phyloP scores from a whole-genome alignment of 2,113 vertebrate genomes.

The Oenanthe melanoleuca region DNA sequence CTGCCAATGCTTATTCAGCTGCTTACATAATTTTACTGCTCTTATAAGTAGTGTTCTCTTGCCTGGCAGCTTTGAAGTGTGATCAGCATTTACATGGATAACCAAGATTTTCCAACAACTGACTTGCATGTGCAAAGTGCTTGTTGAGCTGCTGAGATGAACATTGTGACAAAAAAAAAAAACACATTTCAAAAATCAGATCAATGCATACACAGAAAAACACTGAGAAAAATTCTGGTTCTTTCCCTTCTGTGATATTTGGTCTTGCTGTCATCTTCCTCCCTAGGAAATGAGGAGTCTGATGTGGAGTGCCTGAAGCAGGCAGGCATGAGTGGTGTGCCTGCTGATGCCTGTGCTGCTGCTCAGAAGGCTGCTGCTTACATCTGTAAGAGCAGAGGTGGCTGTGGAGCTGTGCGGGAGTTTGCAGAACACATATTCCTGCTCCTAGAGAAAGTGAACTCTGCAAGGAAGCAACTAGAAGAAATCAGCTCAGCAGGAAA shows the following conservation, averaged over 20 bases:
- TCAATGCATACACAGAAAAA: fast-evolving
- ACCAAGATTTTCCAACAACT: background rate
- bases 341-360: constrained; percentile 73
- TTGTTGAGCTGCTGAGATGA: background rate
- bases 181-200: background rate
- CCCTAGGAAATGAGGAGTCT: constrained; percentile 81
- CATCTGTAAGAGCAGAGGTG: constrained; percentile 77
- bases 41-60: background rate
- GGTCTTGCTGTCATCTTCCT: background rate
- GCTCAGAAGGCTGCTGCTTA: constrained; percentile 83
- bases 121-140: background rate
- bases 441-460: constrained; percentile 78
- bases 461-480: constrained; percentile 64
- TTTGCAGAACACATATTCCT: constrained; percentile 87
- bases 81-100: background rate
- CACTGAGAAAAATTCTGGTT: background rate
- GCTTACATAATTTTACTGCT: background rate
- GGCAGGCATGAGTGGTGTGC: constrained; percentile 83
- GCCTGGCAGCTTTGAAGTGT: background rate
- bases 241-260: background rate
- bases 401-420: constrained; percentile 84
- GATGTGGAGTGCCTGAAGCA: constrained; percentile 86
- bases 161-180: background rate
- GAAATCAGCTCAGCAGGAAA: constrained; percentile 27
- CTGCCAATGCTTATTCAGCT: background rate